Evolutionary conservation across 1,140 invertebrate species (phyloP), one percentile per base, ranked within the genome.

Genomic region (Psilanteris sp.): DNA sequence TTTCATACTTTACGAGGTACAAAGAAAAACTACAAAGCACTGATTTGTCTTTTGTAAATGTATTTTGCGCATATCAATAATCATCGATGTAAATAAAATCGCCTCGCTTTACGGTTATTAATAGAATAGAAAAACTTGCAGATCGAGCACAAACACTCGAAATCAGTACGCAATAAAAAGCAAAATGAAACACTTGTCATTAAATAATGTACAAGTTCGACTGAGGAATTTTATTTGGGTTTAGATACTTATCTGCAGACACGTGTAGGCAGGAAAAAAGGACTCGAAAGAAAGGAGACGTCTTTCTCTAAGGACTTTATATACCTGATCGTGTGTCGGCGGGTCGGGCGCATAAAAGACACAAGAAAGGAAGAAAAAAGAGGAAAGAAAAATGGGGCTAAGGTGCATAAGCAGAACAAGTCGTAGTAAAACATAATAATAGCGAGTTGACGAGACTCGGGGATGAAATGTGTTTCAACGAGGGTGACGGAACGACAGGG

Each of bases 271-370:
- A 41, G 24, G 9, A 57, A 24, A 59, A 52, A 66, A 29, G 22
- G 20, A 11, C 0, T 10, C 1, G 14, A 43, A 41, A 62, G 18
- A 48, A 67, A 50, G 14, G 44, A 54, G 48, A 39, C 13, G 24
- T 52, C 46, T 50, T 31, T 62, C 55, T 48, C 32, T 57, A 52
- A 50, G 41, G 48, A 61, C 44, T 54, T 29, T 1, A 32, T 39
- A 50, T 76, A 76, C 75, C 78, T 76, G 78, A 76, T 78, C 76
- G 78, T 80, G 78, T 80, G 78, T 80, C 78, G 68, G 67, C 44
- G 27, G 9, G 14, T 26, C 66, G 31, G 39, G 39, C 31, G n/a
- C 31, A 77, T 67, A 68, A 77, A 77, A 59, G 59, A 32, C 48
- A 31, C 48, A 18, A 32, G 41, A 43, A 24, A 59, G 26, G 48